Percentiles rank a stretch among this genome's conserved stretches.
Evolutionary conservation across 1,140 invertebrate species (phyloP).

Genomic region (Ylistrum balloti): DNA sequence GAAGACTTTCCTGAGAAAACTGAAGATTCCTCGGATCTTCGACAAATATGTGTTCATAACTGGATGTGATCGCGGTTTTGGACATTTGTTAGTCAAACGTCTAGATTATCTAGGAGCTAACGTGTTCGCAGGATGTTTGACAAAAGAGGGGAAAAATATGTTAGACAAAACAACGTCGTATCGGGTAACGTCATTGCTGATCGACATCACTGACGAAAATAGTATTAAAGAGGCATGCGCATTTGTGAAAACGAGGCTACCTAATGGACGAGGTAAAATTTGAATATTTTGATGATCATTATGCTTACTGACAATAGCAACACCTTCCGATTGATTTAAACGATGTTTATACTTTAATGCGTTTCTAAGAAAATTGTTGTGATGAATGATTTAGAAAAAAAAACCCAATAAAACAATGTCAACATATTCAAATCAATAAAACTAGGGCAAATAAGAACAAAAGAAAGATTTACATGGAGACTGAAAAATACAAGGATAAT

Average conservation of each 20-base stretch:
- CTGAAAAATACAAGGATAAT: no score
- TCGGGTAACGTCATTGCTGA: conserved; percentile 42
- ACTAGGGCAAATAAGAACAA: no score
- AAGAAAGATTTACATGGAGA: no score
- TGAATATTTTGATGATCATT: no score
- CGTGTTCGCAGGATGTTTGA: conserved; percentile 82
- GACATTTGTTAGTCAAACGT: conserved; percentile 78
- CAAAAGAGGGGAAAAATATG: conserved; percentile 61
- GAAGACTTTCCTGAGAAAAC: neutral
- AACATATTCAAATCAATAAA: no score
- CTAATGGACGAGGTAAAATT: conserved; percentile 37
- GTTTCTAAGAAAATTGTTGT: no score
- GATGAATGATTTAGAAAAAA: no score
- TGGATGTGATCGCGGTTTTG: conserved; percentile 84
- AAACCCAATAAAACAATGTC: no score
- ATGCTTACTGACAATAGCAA: no score
- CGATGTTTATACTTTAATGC: no score
- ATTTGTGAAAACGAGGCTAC: conserved; percentile 48
- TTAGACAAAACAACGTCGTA: conserved; percentile 40
- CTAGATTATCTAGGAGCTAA: conserved; percentile 80
- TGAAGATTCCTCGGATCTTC: neutral
- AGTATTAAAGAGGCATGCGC: conserved; percentile 51
- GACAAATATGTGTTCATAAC: conserved; percentile 70
- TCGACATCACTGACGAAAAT: conserved; percentile 62
- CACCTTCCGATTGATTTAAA: no score